These are phyloP conservation scores for Sparidentex hasta DNA, from an alignment of 2,797 vertebrate genomes.

Conservation along the genomic window DNA sequence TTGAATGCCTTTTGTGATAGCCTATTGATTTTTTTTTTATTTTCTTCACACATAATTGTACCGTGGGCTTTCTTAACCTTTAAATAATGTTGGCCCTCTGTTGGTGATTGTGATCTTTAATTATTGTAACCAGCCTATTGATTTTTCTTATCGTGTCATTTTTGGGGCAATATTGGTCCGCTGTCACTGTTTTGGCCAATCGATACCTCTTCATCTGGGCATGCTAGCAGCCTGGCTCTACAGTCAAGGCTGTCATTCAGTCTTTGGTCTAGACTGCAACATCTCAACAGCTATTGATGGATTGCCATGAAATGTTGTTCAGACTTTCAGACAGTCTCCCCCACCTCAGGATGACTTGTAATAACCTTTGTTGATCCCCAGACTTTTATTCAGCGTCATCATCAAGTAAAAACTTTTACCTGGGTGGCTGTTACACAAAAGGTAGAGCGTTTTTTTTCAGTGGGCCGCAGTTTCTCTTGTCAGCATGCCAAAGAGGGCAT, in stretches of 20 bases:
- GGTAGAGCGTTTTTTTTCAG: background rate
- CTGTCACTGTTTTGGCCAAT: background rate
- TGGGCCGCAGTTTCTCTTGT: too few relatives aligned
- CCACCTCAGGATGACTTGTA: background rate
- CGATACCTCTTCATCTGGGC: background rate
- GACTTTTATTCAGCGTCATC: background rate
- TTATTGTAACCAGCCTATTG: slow-evolving; percentile 7
- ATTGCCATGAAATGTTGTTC: background rate
- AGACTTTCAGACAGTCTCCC: background rate
- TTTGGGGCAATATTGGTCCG: background rate
- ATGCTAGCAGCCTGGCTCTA: background rate
- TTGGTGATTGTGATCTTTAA: slow-evolving; percentile 30
- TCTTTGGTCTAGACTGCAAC: background rate
- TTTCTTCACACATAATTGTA: background rate
- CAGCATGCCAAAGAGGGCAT: background rate
- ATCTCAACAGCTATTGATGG: background rate
- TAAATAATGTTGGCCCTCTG: background rate
- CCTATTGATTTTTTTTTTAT: slow-evolving; percentile 34
- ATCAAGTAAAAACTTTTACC: background rate
- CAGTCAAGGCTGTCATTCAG: background rate
- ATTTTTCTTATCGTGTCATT: background rate
- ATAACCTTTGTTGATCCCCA: background rate
- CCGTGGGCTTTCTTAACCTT: background rate
- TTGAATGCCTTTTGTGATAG: slow-evolving; percentile 19
- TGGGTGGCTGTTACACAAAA: background rate